phyloP scores from a whole-genome alignment of 2,797 vertebrate species.

The Lindbergichthys nudifrons region DNA sequence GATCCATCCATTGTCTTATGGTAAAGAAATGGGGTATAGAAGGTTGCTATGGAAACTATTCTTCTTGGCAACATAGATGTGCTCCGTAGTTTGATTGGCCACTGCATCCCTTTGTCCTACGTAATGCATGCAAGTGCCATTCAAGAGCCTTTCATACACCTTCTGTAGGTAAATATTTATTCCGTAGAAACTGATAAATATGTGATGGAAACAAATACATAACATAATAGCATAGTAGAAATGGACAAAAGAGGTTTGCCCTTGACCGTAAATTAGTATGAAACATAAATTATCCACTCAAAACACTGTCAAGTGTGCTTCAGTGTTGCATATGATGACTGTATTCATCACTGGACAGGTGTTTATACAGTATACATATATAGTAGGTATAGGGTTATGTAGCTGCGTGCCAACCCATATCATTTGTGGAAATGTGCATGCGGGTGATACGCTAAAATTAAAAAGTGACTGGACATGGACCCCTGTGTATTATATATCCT shows the following conservation, averaged over 20 bases:
- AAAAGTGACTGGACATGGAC: neutral
- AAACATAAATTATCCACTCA: slow-evolving; percentile 6
- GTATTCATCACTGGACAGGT: too few relatives aligned
- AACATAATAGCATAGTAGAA: neutral
- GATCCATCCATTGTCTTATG: slow-evolving; percentile 26
- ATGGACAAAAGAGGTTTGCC: neutral
- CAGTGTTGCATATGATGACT: neutral
- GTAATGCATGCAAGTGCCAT: slow-evolving; percentile 23
- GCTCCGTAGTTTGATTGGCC: slow-evolving; percentile 50
- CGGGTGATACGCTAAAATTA: neutral
- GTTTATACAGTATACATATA: neutral
- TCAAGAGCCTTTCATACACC: neutral
- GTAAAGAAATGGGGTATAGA: slow-evolving; percentile 56
- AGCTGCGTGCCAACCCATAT: neutral
- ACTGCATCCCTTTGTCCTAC: slow-evolving; percentile 9
- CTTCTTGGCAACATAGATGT: slow-evolving; percentile 63
- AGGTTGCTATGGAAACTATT: slow-evolving; percentile 76
- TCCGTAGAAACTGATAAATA: neutral
- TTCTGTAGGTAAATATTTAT: neutral
- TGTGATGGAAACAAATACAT: neutral
- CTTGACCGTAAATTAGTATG: neutral
- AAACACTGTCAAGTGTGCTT: neutral
- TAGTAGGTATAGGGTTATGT: slow-evolving; percentile 11
- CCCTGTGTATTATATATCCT: neutral
- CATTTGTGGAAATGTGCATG: slow-evolving; percentile 3